Evolutionary conservation across 2,113 vertebrate species (phyloP).

Genomic region (Dasyurus viverrinus): DNA sequence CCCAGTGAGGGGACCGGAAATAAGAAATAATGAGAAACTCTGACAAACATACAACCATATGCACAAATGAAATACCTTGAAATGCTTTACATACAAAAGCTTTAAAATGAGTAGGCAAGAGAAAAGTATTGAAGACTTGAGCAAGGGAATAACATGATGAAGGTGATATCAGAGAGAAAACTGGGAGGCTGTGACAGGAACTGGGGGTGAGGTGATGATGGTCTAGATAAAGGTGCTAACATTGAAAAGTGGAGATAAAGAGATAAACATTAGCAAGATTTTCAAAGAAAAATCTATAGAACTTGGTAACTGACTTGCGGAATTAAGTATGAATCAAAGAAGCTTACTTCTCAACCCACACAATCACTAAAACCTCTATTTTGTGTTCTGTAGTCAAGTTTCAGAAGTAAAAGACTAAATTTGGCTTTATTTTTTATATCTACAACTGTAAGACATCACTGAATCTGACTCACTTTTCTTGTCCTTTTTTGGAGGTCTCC

Average conservation of each 20-base stretch:
- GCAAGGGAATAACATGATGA: neutral
- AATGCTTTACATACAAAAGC: neutral
- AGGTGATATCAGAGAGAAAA: neutral
- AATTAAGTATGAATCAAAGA: neutral
- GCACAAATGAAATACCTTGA: neutral
- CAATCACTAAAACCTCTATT: neutral
- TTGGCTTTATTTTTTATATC: neutral
- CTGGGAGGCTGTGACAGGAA: constrained; percentile 19
- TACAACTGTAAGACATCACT: neutral
- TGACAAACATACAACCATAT: neutral
- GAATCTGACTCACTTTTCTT: neutral
- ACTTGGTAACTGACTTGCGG: neutral
- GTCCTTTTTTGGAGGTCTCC: neutral
- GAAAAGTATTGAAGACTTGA: neutral
- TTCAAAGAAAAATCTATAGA: neutral
- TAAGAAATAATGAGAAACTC: neutral
- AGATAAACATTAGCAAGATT: neutral
- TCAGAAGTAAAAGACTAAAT: neutral
- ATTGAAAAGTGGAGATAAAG: neutral
- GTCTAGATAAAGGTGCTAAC: neutral
- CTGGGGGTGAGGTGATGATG: neutral
- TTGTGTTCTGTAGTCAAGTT: neutral
- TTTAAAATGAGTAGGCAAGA: fast-evolving
- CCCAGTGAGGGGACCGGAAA: neutral
- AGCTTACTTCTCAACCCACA: neutral